A percentile compares a stretch with the other conserved stretches of the same genome.
Conservation (phyloP, 2,797 vertebrate species). For the Myotis findleyi region DNA sequence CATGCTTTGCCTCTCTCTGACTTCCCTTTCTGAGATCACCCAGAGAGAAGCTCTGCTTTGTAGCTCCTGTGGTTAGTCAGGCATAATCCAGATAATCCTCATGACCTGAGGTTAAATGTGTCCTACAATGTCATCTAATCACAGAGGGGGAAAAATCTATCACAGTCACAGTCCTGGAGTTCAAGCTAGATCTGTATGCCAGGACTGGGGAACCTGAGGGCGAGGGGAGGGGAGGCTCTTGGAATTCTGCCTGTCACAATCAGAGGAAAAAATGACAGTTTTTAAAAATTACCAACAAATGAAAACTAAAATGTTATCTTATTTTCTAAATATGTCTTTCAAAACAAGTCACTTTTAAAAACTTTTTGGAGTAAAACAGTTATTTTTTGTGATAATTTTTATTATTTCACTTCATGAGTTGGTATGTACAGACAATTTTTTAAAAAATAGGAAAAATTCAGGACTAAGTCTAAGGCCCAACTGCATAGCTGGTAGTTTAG, state of each 20-base stretch:
- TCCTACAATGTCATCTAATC: background rate
- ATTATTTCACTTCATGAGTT: background rate
- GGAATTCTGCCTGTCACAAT: background rate
- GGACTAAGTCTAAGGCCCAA: background rate
- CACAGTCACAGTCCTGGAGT: background rate
- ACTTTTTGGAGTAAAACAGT: background rate
- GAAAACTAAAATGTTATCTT: background rate
- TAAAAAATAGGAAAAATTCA: background rate
- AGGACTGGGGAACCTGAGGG: too few relatives aligned
- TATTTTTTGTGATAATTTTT: background rate
- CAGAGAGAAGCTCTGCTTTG: background rate
- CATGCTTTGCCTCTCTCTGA: background rate
- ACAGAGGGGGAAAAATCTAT: background rate
- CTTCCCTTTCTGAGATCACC: background rate
- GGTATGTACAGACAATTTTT: background rate
- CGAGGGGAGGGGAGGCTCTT: accelerated
- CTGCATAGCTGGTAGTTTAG: background rate
- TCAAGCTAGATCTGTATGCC: background rate
- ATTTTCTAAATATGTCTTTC: background rate
- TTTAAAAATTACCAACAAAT: conserved; percentile 2
- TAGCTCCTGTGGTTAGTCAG: background rate
- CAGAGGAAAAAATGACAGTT: background rate
- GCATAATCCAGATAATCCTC: background rate
- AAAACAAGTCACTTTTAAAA: background rate
- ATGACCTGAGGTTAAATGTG: background rate